Evolutionary conservation across 2,797 vertebrate species (phyloP), one percentile per base, ranked within the genome.

Genomic region (Ispidina picta): DNA sequence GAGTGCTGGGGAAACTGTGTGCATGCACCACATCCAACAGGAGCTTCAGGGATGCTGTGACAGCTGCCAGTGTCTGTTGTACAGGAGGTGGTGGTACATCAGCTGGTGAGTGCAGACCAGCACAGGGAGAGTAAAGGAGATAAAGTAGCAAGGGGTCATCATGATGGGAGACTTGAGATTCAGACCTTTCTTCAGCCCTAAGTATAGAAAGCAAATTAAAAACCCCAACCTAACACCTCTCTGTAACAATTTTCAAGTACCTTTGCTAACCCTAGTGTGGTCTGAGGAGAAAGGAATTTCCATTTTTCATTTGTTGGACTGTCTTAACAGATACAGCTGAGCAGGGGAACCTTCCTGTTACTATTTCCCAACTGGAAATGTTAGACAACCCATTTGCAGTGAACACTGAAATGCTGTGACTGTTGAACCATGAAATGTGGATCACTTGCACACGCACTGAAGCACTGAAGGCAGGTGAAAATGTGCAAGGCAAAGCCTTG

Each of bases 401-500:
- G 43, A 90, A 23, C 28, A 5, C 43, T 63, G 75, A 85, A 88
- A 83, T 48, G 55, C 75, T 88, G 28, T 71, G 75, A 54, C 74
- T 91, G 86, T 77, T 91, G 88, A 89, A 91, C 71, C 83, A 59
- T 31, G 11, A 88, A 86, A 90, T 23, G 54, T 91, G 83, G 83
- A 80, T 91, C 83, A 58, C 74, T 80, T 84, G 74, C 92, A 71
- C 69, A 62, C 65, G 55, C 66, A 66, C 49, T 62, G 1, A 83
- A 92, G n/a, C 64, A 72, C 62, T 69, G 31, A 72, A 72, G 51
- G 68, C 33, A 6, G 43, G 75, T 95, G 69, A 88, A 93, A 88
- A 88, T n/a, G 78, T 83, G 72, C 94, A 90, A 59, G 91, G 81
- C 25, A 63, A 77, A 92, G 72, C 72, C 92, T 86, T 84, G 65